phyloP scores from a whole-genome alignment of 2,113 vertebrate genomes.

The Apodemus speciosus region DNA sequence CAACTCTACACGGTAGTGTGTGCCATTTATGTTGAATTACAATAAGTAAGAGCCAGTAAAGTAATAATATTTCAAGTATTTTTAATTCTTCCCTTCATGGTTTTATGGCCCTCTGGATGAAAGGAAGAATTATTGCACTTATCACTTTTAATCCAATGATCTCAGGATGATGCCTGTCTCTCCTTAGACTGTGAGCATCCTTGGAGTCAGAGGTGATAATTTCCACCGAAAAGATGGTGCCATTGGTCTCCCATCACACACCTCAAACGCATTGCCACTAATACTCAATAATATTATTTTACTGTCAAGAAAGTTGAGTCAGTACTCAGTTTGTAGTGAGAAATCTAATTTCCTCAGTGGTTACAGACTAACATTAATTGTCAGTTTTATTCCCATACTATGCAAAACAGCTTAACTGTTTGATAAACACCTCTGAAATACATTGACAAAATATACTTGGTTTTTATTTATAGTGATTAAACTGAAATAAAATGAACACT shows the following conservation, averaged over 20 bases:
- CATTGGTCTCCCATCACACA: neutral
- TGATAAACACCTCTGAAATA: neutral
- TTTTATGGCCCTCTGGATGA: neutral
- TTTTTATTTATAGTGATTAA: neutral
- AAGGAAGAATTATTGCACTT: neutral
- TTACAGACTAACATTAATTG: neutral
- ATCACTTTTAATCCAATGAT: neutral
- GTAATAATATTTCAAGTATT: neutral
- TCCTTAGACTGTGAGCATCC: neutral
- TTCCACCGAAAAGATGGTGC: neutral
- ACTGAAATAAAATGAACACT: neutral
- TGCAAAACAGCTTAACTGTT: neutral
- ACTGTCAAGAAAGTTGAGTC: neutral
- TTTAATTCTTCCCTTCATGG: neutral
- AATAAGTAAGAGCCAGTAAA: neutral
- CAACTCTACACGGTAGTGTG: neutral
- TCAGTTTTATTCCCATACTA: neutral
- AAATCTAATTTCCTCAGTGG: neutral
- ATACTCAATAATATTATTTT: neutral
- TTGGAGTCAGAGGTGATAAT: neutral
- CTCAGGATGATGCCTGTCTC: neutral
- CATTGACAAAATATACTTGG: neutral
- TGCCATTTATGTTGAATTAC: neutral
- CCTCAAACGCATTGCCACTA: neutral
- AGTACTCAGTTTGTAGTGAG: neutral